Base-by-base conservation (phyloP, 2,888 invertebrate species). In the Alentia gelatinosa region DNA sequence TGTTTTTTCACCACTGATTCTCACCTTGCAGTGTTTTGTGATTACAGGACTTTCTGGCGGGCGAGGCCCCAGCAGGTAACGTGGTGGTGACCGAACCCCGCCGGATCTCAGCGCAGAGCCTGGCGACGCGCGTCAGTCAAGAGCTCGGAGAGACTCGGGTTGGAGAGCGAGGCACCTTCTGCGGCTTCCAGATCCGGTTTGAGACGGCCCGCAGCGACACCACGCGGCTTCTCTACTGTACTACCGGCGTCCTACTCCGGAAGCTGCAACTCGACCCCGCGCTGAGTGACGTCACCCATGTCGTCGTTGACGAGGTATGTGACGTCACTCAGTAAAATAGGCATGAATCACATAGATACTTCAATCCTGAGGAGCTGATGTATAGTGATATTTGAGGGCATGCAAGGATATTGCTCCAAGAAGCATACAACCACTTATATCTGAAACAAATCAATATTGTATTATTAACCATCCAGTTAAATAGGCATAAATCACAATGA, bases 171-270 rank as follows among this genome's bases (percentile, higher is more conserved):
- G 92, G 93, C 30, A 93, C 95, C 0, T 90, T 95, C 26, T 94
- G 94, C 91, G 95, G 95, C 0, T 79, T 37, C 79, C 79, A 95
- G 93, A 94, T 95, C 75, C 91, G 95, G 74, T 95, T 95, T 92
- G 95, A 96, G 91, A 93, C 94, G 3, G 93, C 93, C 91, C 92
- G 92, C 86, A 93, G 94, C 26, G 93, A 93, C 23, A 94, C 94
- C 42, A 95, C 95, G 0, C 92, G 94, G 35, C 93, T 96, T 89
- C 90, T 97, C 92, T 99, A 97, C 95, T 98, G 98, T 96, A 99
- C 99, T 0, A 98, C 98, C 0, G 99, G 98, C 1, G 97, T 99
- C 89, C 96, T 99, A 42, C 96, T 99, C 74, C 97, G 98, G 94
- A 97, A 97, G 93, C 97, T 99, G 96, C 98, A 98, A 96, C 95